A percentile compares a stretch with the other conserved stretches of the same genome.
These are phyloP conservation scores for Anarsia innoxiella DNA, from an alignment of 2,888 invertebrate genomes.

Conservation along the genomic window DNA sequence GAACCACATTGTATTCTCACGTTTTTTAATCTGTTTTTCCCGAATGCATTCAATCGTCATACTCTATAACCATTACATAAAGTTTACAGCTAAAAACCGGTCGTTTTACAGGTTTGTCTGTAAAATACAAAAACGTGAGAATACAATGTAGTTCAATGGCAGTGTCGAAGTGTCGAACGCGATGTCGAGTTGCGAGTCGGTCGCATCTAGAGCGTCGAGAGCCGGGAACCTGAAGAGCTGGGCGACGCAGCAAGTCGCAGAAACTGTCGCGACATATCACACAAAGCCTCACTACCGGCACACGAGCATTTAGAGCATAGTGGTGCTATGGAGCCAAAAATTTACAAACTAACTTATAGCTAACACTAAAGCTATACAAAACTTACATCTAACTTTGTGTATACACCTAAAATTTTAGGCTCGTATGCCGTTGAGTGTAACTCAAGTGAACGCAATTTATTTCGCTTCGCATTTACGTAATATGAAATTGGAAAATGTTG, in stretches of 20 bases:
- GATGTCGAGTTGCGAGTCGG: background rate
- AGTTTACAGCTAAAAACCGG: too few relatives aligned
- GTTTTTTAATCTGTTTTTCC: background rate
- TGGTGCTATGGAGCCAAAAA: slow-evolving; percentile 70
- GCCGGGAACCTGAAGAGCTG: background rate
- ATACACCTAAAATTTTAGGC: slow-evolving; percentile 6
- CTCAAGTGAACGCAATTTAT: too few relatives aligned
- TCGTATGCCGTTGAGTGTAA: slow-evolving; percentile 10
- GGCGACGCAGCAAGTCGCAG: background rate
- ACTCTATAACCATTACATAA: too few relatives aligned
- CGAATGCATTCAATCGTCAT: background rate
- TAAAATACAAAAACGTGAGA: too few relatives aligned
- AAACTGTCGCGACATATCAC: background rate
- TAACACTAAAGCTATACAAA: slow-evolving; percentile 9
- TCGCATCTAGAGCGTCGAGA: background rate
- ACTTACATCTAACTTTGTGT: slow-evolving; percentile 4
- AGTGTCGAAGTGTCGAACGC: slow-evolving; percentile 3
- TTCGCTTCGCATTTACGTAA: too few relatives aligned
- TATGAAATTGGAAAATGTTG: background rate
- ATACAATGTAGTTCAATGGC: too few relatives aligned
- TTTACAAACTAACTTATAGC: slow-evolving; percentile 17
- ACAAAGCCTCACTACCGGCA: slow-evolving; percentile 35
- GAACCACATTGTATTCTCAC: too few relatives aligned
- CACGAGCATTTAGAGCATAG: slow-evolving; percentile 65
- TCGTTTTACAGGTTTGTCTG: too few relatives aligned